Percentiles rank a stretch among this genome's conserved stretches.
These are phyloP conservation scores for Cotesia vestalis DNA, from an alignment of 1,140 invertebrate genomes.

Conservation along the genomic window DNA sequence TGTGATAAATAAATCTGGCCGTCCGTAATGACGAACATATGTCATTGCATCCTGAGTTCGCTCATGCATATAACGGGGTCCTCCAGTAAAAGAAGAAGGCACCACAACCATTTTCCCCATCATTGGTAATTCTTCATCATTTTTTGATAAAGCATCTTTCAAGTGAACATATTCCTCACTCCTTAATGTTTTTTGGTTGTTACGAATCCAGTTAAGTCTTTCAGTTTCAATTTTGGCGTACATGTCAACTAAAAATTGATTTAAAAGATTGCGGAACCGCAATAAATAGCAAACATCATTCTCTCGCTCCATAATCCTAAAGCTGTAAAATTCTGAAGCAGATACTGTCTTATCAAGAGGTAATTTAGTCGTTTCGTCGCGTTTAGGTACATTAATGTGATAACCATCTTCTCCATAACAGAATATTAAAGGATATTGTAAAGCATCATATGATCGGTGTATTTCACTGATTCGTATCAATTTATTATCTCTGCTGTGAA, in stretches of 20 bases:
- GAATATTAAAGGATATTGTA: background rate
- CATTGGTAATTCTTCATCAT: background rate
- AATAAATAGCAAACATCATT: conserved; percentile 51
- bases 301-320: conserved; percentile 56
- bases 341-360: background rate
- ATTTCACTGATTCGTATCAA: background rate
- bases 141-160: conserved; percentile 37
- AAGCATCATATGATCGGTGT: background rate
- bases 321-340: conserved; percentile 46
- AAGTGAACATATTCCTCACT: conserved; percentile 56
- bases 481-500: background rate
- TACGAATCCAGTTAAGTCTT: conserved; percentile 55
- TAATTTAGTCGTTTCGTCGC: background rate
- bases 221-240: conserved; percentile 65
- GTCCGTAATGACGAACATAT: conserved; percentile 52
- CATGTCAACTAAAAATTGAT: conserved; percentile 61
- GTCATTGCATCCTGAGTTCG: conserved; percentile 61
- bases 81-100: conserved; percentile 60
- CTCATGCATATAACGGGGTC: conserved; percentile 61
- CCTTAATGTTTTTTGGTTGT: conserved; percentile 63
- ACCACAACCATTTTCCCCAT: conserved; percentile 51
- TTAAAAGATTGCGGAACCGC: conserved; percentile 53
- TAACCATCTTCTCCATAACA: background rate
- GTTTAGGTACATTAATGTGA: background rate
- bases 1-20: conserved; percentile 51